A percentile compares a stretch with the other conserved stretches of the same genome.
These are phyloP conservation scores for Bombus sibiricus DNA, from an alignment of 1,140 invertebrate genomes.

Conservation along the genomic window DNA sequence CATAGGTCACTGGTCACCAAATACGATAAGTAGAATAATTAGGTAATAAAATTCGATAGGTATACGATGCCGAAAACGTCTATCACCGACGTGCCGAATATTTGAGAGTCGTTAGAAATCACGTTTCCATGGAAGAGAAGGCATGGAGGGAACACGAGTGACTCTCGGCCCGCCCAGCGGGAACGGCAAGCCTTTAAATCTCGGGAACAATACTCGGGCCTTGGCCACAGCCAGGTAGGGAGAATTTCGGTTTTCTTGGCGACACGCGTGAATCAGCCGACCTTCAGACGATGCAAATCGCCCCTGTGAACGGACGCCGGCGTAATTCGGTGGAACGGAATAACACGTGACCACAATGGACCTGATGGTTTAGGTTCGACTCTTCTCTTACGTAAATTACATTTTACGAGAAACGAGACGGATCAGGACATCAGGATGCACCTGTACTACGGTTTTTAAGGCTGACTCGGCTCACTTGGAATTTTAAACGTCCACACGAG, in stretches of 20 bases:
- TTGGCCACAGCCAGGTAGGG: conserved; percentile 3
- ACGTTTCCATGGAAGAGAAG: background rate
- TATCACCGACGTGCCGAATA: background rate
- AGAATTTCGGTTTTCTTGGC: conserved; percentile 25
- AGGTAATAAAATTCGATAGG: too few relatives aligned
- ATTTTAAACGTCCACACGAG: background rate
- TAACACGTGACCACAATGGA: background rate
- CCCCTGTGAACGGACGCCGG: background rate
- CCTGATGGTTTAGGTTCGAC: too few relatives aligned
- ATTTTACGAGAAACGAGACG: background rate
- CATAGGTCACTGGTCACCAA: too few relatives aligned
- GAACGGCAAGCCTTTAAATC: background rate
- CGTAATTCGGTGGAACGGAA: background rate
- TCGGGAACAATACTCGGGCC: conserved; percentile 16
- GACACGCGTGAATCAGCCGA: conserved; percentile 21
- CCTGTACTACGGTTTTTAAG: background rate
- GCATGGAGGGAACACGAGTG: background rate
- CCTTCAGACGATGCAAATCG: conserved; percentile 18
- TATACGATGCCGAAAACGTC: background rate
- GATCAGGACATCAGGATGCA: background rate
- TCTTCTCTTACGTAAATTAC: too few relatives aligned
- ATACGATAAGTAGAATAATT: too few relatives aligned
- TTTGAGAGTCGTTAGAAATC: background rate
- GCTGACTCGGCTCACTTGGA: background rate
- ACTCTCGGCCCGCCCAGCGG: too few relatives aligned